Evolutionary conservation across 2,888 invertebrate species (phyloP).

Genomic region (Callosobruchus maculatus): DNA sequence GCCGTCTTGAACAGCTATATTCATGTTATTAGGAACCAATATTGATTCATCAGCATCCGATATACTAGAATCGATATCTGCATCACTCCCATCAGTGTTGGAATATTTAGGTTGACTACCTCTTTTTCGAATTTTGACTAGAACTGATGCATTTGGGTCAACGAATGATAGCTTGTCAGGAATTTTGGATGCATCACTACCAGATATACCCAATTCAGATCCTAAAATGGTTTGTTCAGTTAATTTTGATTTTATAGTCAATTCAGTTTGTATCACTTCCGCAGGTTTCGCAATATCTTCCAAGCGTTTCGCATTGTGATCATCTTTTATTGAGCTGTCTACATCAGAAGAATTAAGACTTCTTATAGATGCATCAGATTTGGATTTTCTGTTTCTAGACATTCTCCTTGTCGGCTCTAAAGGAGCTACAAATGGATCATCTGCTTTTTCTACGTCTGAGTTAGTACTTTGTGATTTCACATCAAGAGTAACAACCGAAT

Average conservation of each 20-base stretch:
- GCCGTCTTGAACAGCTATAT: not conserved
- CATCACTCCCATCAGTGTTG: not conserved
- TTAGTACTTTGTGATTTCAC: not conserved
- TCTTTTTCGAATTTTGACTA: not conserved
- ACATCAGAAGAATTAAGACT: not conserved
- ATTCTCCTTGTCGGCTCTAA: not conserved
- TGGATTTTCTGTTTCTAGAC: not conserved
- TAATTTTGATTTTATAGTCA: not conserved
- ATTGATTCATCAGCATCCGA: not conserved
- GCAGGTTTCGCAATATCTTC: not conserved
- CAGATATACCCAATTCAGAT: not conserved
- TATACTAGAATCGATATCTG: not conserved
- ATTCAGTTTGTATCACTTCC: not conserved
- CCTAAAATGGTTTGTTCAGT: not conserved
- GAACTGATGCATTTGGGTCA: not conserved
- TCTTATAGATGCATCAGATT: not conserved
- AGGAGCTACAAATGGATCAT: not conserved
- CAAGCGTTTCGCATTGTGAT: not conserved
- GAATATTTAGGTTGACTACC: not conserved
- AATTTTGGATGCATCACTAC: not conserved
- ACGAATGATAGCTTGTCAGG: not conserved
- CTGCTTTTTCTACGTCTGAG: not conserved
- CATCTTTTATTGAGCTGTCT: not conserved
- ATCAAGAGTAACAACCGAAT: not conserved
- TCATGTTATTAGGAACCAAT: not conserved